Evolutionary conservation across 2,113 vertebrate species (phyloP).

Genomic region (Microcebus murinus): DNA sequence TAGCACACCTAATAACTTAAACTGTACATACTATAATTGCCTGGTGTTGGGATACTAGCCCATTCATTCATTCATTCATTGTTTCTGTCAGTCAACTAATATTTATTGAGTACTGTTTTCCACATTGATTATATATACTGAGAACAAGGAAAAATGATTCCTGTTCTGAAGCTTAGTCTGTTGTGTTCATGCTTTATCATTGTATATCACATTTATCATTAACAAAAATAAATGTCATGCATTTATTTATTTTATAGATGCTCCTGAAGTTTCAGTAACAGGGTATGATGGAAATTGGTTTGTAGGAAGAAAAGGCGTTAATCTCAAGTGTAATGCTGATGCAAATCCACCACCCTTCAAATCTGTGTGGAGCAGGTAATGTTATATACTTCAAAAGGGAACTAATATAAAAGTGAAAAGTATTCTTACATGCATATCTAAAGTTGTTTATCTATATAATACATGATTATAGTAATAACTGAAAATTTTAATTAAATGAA

Average conservation of each 20-base stretch:
- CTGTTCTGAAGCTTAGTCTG: neutral
- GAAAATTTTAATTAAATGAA: conserved; percentile 13
- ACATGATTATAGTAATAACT: neutral
- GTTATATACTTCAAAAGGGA: conserved; percentile 40
- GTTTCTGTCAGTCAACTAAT: neutral
- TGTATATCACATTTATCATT: neutral
- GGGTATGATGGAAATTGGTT: conserved; percentile 93
- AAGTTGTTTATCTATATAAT: neutral
- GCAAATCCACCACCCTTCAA: conserved; percentile 93
- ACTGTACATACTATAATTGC: neutral
- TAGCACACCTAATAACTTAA: neutral
- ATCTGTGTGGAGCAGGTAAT: conserved; percentile 94
- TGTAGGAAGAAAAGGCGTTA: conserved; percentile 93
- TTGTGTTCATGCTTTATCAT: neutral
- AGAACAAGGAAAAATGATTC: neutral
- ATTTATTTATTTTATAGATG: conserved; percentile 88
- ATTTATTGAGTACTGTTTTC: neutral
- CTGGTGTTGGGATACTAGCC: neutral
- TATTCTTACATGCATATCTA: neutral
- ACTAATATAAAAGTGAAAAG: neutral
- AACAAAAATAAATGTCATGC: neutral
- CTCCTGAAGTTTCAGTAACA: conserved; percentile 91
- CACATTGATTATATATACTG: neutral
- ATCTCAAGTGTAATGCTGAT: conserved; percentile 93
- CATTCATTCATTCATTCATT: neutral